Percentiles rank a stretch among this genome's conserved stretches.
These are phyloP conservation scores for Bos taurus DNA, from an alignment of 2,113 vertebrate genomes.

Conservation along the genomic window DNA sequence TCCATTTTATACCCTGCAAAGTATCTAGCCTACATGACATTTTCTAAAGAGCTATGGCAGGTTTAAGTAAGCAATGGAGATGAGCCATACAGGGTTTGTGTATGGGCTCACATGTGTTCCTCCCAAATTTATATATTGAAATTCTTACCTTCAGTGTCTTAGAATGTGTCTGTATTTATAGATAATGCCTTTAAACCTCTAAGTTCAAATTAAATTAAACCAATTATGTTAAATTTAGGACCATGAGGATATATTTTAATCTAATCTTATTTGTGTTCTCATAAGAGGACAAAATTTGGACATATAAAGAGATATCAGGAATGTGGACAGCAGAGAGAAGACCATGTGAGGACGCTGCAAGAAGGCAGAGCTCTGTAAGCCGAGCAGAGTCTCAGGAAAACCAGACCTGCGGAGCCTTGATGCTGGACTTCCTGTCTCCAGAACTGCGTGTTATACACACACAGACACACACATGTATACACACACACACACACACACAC, in stretches of 20 bases:
- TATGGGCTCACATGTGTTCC: neutral
- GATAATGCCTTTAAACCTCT: neutral
- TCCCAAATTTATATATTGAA: neutral
- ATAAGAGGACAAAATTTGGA: neutral
- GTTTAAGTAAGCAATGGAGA: neutral
- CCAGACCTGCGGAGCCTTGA: neutral
- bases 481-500: too few species aligned
- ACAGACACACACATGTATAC: neutral
- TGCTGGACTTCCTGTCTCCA: neutral
- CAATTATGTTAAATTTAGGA: neutral
- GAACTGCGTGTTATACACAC: neutral
- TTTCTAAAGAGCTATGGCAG: neutral
- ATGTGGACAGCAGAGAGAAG: neutral
- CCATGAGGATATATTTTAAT: neutral
- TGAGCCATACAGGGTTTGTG: neutral
- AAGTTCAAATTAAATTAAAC: neutral
- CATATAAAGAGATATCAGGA: neutral
- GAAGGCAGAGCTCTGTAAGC: neutral
- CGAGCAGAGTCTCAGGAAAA: neutral
- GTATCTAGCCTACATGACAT: neutral
- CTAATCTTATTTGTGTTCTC: neutral
- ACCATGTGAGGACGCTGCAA: neutral
- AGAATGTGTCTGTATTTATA: neutral
- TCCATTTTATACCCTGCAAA: neutral
- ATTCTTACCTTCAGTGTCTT: neutral